phyloP scores from a whole-genome alignment of 2,797 vertebrate species.

The Psittacula derbiana region DNA sequence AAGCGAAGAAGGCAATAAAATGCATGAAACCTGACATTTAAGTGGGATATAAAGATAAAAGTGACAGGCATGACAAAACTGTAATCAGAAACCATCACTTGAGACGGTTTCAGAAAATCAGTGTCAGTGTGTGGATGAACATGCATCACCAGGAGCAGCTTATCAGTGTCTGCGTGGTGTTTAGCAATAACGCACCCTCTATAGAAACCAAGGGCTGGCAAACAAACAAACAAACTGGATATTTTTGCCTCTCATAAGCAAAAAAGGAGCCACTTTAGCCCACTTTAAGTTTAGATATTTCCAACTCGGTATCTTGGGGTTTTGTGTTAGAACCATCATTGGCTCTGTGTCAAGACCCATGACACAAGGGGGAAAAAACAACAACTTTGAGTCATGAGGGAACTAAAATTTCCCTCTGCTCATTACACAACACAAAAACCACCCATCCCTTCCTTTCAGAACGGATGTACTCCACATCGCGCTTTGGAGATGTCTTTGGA shows the following conservation, averaged over 20 bases:
- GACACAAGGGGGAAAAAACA: background rate
- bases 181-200: accelerated
- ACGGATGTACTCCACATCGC: background rate
- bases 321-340: background rate
- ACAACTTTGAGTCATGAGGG: background rate
- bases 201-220: background rate
- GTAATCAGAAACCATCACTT: background rate
- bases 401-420: background rate
- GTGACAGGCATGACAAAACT: background rate
- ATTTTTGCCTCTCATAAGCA: background rate
- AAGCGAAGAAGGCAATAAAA: background rate
- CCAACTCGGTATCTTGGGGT: background rate
- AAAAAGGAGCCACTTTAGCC: background rate
- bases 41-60: background rate
- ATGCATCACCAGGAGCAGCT: background rate
- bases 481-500: background rate
- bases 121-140: background rate
- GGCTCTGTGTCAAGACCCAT: background rate
- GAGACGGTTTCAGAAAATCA: background rate
- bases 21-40: background rate
- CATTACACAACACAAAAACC: background rate
- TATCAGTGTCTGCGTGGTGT: accelerated
- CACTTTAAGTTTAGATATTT: background rate
- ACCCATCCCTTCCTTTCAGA: background rate
- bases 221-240: background rate